phyloP scores from a whole-genome alignment of 1,140 invertebrate species.

The Caenorhabditis brenneri region DNA sequence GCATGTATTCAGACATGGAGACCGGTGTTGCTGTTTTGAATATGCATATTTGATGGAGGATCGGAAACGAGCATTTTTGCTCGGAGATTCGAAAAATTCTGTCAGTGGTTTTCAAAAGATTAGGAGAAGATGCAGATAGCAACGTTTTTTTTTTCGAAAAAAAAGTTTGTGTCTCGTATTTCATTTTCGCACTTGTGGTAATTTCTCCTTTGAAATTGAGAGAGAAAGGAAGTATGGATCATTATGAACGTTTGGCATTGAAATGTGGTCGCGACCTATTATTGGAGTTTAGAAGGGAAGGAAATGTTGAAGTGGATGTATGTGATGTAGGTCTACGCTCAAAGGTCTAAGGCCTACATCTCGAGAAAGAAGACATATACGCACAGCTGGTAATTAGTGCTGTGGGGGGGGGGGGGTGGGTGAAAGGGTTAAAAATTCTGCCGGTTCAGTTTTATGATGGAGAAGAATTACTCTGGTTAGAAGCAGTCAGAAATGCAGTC shows the following conservation, averaged over 20 bases:
- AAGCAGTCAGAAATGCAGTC: background rate
- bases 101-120: background rate
- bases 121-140: background rate
- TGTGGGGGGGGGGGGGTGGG: too few species aligned
- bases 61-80: background rate
- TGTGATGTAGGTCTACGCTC: slow-evolving; percentile 3
- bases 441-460: slow-evolving; percentile 3
- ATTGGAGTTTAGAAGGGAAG: slow-evolving; percentile 8
- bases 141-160: background rate
- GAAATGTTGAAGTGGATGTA: slow-evolving; percentile 42
- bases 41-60: slow-evolving; percentile 26
- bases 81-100: background rate
- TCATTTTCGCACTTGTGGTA: slow-evolving; percentile 20
- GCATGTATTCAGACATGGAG: slow-evolving; percentile 17
- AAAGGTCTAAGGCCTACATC: slow-evolving; percentile 12
- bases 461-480: background rate
- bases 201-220: slow-evolving; percentile 28
- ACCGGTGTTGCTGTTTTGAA: slow-evolving; percentile 34
- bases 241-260: slow-evolving; percentile 39
- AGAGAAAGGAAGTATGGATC: slow-evolving; percentile 16
- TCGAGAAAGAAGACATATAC: slow-evolving; percentile 37
- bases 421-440: background rate
- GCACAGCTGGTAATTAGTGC: slow-evolving; percentile 39
- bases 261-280: slow-evolving; percentile 21
- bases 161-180: slow-evolving; percentile 13